Evolutionary conservation across 2,888 invertebrate species (phyloP).

Genomic region (Cataglyphis cursor): DNA sequence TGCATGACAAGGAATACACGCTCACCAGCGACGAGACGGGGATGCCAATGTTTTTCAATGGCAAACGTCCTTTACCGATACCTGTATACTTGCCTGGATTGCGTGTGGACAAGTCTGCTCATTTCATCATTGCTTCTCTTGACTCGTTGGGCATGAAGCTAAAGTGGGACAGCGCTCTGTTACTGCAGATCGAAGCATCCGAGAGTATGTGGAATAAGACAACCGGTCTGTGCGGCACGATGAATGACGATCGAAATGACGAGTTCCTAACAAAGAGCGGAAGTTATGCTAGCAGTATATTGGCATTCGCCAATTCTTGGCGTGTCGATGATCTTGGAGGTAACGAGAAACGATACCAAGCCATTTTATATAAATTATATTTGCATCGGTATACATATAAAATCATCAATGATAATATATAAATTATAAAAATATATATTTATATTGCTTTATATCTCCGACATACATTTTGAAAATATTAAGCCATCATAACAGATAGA

Average conservation of each 20-base stretch:
- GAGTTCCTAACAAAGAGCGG: conserved; percentile 91
- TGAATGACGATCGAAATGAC: conserved; percentile 91
- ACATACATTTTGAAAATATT: background rate
- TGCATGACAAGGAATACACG: conserved; percentile 91
- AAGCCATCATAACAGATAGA: background rate
- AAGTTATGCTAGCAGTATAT: conserved; percentile 85
- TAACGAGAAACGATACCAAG: conserved; percentile 71
- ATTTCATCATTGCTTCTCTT: conserved; percentile 90
- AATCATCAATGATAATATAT: background rate
- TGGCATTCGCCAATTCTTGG: conserved; percentile 89
- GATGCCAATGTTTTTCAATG: conserved; percentile 70
- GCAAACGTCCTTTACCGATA: conserved; percentile 88
- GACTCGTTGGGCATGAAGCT: conserved; percentile 90
- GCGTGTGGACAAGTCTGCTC: conserved; percentile 91
- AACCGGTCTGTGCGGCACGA: conserved; percentile 93
- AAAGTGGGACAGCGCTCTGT: conserved; percentile 90
- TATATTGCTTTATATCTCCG: background rate
- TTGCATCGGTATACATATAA: background rate
- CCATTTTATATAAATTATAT: background rate
- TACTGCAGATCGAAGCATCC: conserved; percentile 90
- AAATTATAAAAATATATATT: background rate
- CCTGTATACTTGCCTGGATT: conserved; percentile 92
- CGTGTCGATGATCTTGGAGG: conserved; percentile 88
- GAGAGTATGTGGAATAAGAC: conserved; percentile 93
- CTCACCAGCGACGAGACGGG: conserved; percentile 82